Conservation (phyloP, 2,888 invertebrate species). For the Lepetodrilus schrolli region DNA sequence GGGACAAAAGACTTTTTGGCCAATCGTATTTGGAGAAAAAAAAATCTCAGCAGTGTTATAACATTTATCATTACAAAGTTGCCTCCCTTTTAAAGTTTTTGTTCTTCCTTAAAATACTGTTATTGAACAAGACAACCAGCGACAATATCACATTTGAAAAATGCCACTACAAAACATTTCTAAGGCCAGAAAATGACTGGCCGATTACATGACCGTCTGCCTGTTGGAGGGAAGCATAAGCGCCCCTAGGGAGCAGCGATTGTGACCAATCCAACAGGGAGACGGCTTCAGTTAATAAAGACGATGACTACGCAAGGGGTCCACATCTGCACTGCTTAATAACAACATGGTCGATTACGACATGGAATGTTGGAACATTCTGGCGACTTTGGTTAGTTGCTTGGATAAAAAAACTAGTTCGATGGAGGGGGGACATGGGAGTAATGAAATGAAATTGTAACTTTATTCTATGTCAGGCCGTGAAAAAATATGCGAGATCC, state of each 20-base stretch:
- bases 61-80: conserved; percentile 3
- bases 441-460: neutral
- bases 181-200: conserved; percentile 19
- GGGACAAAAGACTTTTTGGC: conserved; percentile 19
- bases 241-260: no score
- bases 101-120: conserved; percentile 5
- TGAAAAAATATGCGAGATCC: neutral
- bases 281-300: no score
- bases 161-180: conserved; percentile 30
- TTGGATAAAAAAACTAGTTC: neutral
- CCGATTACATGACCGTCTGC: no score
- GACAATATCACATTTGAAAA: conserved; percentile 30
- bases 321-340: neutral
- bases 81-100: conserved; percentile 7
- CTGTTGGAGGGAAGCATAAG: no score
- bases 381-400: conserved; percentile 5
- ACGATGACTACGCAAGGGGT: neutral
- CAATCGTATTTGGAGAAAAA: neutral
- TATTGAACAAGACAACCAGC: conserved; percentile 5
- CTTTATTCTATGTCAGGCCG: no score
- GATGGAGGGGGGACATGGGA: neutral
- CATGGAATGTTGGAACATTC: conserved; percentile 2
- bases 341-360: neutral
- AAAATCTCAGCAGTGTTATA: conserved; percentile 25
- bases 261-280: no score